Base-by-base conservation (phyloP, 2,888 invertebrate species). In the Rotaria sp. region DNA sequence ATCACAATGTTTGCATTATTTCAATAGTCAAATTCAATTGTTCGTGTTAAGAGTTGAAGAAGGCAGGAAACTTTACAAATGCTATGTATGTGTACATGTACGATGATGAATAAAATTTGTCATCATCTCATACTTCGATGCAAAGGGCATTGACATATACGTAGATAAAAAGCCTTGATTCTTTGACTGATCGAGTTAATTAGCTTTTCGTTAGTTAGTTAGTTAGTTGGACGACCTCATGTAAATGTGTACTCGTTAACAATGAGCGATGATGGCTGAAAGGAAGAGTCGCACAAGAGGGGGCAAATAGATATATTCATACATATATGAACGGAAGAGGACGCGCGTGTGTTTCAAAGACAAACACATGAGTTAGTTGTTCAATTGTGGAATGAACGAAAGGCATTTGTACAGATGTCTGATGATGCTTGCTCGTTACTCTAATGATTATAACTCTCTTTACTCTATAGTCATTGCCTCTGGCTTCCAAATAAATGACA, bases 1-100 rank as follows among this genome's bases (percentile, higher is more conserved):
- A 67, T 67, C 67, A 35, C 67, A 67, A 67, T 67, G 67, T 67
- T 67, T 67, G 67, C 67, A 67, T 67, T 67, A 38, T 35, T 67
- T 67, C 67, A 67, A 67, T 67, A 35, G 30, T 67, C 7, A 35
- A 35, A 67, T 67, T 67, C 67, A 67, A 67, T 67, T 67, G 67
- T 67, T 67, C 67, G 7, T 67, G 30, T 35, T 35, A 30, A 35
- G 10, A 35, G 35, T 67, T 38, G 67, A 67, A 35, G 67, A 67
- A 67, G 67, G 7, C 21, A 67, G 21, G 67, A 67, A 67, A 35
- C 35, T 21, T 35, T 1, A 67, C 30, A 67, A 67, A 67, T 67
- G 67, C 35, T 35, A 30, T 18, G 35, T 35, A 67, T 38, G 21
- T 38, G 21, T 67, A 67, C 21, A 35, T 67, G 21, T 13, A 67